These are phyloP conservation scores for Bubo bubo DNA, from an alignment of 2,113 vertebrate species.

Conservation along the genomic window DNA sequence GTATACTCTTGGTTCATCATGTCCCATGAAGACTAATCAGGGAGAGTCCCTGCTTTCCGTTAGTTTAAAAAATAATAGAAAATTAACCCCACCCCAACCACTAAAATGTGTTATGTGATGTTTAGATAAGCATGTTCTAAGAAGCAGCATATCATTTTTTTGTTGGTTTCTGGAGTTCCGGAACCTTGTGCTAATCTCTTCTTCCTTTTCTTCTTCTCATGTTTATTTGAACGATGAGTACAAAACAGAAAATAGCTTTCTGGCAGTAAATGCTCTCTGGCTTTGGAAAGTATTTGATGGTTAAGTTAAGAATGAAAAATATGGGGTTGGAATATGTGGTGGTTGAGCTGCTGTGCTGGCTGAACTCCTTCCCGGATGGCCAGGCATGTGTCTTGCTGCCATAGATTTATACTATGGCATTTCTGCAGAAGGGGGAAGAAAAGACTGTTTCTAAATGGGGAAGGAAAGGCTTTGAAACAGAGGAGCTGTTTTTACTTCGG, in stretches of 20 bases:
- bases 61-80: neutral
- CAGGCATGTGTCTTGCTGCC: neutral
- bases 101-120: neutral
- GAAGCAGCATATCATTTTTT: neutral
- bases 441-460: neutral
- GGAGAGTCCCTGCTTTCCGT: neutral
- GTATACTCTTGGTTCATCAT: neutral
- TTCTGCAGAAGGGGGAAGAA: neutral
- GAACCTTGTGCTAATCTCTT: neutral
- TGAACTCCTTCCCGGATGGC: neutral
- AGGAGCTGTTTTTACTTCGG: neutral
- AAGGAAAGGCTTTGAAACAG: neutral
- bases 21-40: neutral
- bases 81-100: neutral
- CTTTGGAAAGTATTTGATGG: constrained; percentile 25
- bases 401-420: neutral
- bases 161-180: neutral
- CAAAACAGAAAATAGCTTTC: constrained; percentile 17
- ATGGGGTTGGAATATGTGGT: neutral
- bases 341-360: constrained; percentile 19
- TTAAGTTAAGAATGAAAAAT: constrained; percentile 56
- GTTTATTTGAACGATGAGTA: neutral
- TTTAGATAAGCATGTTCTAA: neutral
- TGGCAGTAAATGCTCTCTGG: constrained; percentile 6
- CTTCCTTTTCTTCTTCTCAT: neutral